These are phyloP conservation scores for Catharus ustulatus DNA, from an alignment of 2,797 vertebrate genomes.

Conservation along the genomic window DNA sequence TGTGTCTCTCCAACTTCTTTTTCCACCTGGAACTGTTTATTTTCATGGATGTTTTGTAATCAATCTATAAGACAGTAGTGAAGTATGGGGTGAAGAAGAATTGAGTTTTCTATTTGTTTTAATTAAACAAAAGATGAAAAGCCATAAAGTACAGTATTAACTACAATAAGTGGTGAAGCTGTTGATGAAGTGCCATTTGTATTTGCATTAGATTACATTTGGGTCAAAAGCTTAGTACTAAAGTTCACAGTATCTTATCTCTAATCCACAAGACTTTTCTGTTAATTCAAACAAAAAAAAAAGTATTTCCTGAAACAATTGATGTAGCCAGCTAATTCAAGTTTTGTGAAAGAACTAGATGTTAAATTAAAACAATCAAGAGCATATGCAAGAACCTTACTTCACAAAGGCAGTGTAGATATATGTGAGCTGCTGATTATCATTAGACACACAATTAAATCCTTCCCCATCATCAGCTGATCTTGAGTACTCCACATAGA, in stretches of 20 bases:
- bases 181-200: neutral
- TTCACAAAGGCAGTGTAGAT: neutral
- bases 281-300: neutral
- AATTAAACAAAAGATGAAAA: neutral
- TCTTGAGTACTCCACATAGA: neutral
- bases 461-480: neutral
- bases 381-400: neutral
- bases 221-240: neutral
- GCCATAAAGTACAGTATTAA: neutral
- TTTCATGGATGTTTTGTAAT: neutral
- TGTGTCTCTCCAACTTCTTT: neutral
- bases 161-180: neutral
- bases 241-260: neutral
- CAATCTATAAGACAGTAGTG: neutral
- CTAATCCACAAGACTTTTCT: neutral
- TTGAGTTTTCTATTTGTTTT: neutral
- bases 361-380: neutral
- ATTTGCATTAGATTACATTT: conserved; percentile 2
- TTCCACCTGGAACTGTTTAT: neutral
- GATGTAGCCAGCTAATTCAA: neutral
- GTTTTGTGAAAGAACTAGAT: neutral
- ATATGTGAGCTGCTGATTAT: neutral
- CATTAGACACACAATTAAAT: neutral
- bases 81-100: neutral
- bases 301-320: neutral